phyloP scores from a whole-genome alignment of 2,113 vertebrate species.

The Phalacrocorax aristotelis region DNA sequence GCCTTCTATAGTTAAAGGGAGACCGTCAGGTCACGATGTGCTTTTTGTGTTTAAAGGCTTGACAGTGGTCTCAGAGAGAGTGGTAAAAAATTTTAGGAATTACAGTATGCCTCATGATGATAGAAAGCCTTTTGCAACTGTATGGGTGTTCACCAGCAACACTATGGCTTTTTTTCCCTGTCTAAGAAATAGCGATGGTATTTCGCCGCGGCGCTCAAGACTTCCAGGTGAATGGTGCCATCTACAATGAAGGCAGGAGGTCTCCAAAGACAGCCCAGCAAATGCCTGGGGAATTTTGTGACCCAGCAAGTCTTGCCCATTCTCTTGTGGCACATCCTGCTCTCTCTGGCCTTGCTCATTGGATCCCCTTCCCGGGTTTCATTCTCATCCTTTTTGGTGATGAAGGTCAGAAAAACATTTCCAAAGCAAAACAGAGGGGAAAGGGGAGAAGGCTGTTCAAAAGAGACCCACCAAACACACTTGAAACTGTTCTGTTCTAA shows the following conservation, averaged over 20 bases:
- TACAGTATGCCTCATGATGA: not conserved
- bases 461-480: not conserved
- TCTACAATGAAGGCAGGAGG: not conserved
- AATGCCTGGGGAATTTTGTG: not conserved
- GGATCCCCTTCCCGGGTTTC: not conserved
- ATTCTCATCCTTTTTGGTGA: not conserved
- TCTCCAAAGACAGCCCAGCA: not conserved
- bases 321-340: not conserved
- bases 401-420: not conserved
- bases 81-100: not conserved
- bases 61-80: not conserved
- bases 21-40: not conserved
- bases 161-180: not conserved
- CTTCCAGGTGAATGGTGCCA: not conserved
- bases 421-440: not conserved
- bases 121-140: not conserved
- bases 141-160: not conserved
- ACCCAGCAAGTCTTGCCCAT: not conserved
- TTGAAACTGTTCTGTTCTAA: not conserved
- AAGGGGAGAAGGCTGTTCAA: not conserved
- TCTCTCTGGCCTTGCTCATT: not conserved
- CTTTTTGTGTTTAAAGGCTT: not conserved
- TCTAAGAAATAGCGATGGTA: rapidly evolving
- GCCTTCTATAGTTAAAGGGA: not conserved
- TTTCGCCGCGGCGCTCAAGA: not conserved